Percentiles rank a stretch among this genome's conserved stretches.
phyloP scores from a whole-genome alignment of 1,140 invertebrate genomes.

The Sinella curviseta region DNA sequence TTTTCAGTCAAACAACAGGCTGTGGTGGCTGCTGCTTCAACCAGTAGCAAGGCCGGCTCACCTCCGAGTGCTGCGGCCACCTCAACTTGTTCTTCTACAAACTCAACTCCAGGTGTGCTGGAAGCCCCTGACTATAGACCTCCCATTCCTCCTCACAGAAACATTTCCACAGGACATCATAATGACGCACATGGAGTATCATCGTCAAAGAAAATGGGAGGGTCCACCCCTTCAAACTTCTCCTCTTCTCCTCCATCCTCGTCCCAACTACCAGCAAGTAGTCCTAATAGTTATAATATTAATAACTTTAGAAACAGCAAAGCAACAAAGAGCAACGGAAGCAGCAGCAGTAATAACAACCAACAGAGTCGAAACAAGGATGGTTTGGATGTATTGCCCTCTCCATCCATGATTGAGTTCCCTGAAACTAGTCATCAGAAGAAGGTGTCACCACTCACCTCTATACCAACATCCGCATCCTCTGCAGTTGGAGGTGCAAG shows the following conservation, averaged over 20 bases:
- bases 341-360: constrained; percentile 5
- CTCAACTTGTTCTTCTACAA: constrained; percentile 29
- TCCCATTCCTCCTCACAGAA: constrained; percentile 81
- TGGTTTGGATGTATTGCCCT: neutral
- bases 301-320: constrained; percentile 27
- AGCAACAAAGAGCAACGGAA: constrained; percentile 1
- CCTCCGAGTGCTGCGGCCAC: constrained; percentile 40
- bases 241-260: constrained; percentile 10
- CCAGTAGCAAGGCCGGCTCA: constrained; percentile 54
- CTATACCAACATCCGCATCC: neutral
- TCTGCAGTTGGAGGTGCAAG: neutral
- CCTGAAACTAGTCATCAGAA: constrained; percentile 24
- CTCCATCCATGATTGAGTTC: constrained; percentile 14
- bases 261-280: neutral
- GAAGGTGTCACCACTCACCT: neutral
- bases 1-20: constrained; percentile 65
- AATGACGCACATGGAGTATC: constrained; percentile 51
- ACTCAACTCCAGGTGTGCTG: constrained; percentile 39
- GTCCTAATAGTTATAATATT: constrained; percentile 26
- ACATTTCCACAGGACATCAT: constrained; percentile 59
- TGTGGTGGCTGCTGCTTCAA: constrained; percentile 59
- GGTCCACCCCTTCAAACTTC: constrained; percentile 20
- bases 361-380: constrained; percentile 7
- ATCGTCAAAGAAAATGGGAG: constrained; percentile 48
- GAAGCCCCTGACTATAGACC: constrained; percentile 71